Base-by-base conservation (phyloP, 1,140 invertebrate genomes). In the Calephelis nemesis region DNA sequence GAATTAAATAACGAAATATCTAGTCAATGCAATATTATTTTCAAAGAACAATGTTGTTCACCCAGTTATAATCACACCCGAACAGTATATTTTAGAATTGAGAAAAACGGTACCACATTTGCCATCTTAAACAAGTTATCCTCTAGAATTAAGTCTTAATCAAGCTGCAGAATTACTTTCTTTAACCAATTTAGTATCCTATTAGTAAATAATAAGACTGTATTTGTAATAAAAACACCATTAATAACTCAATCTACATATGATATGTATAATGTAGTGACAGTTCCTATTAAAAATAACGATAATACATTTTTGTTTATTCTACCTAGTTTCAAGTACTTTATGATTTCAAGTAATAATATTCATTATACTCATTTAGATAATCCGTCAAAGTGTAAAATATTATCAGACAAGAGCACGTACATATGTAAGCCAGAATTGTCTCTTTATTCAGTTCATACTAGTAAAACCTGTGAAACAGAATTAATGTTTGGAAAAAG, bases 21-120 rank as follows among this genome's bases (percentile, higher is more conserved):
- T 7, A 65, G 67, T 73, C 13, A 64, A 73, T 68, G 72, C 68
- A 49, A 70, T 73, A 40, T 58, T 73, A 7, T 73, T 70, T 68
- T 60, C 62, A 7, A 73, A 65, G 64, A 70, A 74, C 47, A 70
- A 74, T 65, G 62, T 40, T 65, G 40, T 74, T 62, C 72, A 74
- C 63, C 72, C 68, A 40, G 39, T 74, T 12, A 73, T 73, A 5
- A 67, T 73, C 13, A 73, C 72, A 11, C 72, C 68, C 30, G 68
- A 73, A 65, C 68, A 73, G 58, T 69, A 73, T 54, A 42, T 49
- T 42, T 13, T 58, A 42, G 65, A 66, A 58, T 66, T 66, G 54
- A 54, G 19, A 42, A 66, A 66, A 54, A 66, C 65, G 12, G 52
- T 66, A 54, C 39, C 64, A 65, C 52, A 62, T 65, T 66, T 69